These are phyloP conservation scores for Potorous gilbertii DNA, from an alignment of 2,797 vertebrate species.

Conservation along the genomic window DNA sequence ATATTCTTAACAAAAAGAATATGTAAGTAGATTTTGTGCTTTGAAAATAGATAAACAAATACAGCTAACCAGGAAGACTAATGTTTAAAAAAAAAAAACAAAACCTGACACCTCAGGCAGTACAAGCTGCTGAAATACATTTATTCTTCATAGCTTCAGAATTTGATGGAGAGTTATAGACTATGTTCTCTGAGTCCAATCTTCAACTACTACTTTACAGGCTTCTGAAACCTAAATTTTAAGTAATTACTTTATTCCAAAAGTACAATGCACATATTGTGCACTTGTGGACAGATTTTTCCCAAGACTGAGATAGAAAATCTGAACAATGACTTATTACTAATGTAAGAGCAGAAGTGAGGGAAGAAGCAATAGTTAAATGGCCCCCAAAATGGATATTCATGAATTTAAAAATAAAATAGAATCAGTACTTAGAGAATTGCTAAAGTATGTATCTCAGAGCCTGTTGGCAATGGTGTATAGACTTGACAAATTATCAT, in stretches of 20 bases:
- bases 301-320: constrained; percentile 57
- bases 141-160: constrained; percentile 55
- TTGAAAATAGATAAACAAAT: not conserved
- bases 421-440: constrained; percentile 46
- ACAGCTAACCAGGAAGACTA: not conserved
- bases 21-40: not conserved
- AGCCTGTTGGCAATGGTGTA: not conserved
- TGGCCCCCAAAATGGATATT: constrained; percentile 51
- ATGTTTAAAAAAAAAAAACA: too few species aligned
- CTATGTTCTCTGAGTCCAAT: constrained; percentile 47
- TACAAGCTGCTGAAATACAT: constrained; percentile 38
- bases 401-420: constrained; percentile 54
- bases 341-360: constrained; percentile 34
- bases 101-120: not conserved
- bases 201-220: constrained; percentile 49
- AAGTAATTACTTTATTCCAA: constrained; percentile 31
- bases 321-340: constrained; percentile 52
- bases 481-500: not conserved
- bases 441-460: not conserved
- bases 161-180: constrained; percentile 61
- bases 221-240: constrained; percentile 50
- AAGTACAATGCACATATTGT: constrained; percentile 5
- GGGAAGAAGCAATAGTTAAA: constrained; percentile 51
- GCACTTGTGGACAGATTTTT: constrained; percentile 28
- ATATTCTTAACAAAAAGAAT: not conserved